Conservation (phyloP, 2,113 vertebrate species). For the Takifugu bimaculatus region DNA sequence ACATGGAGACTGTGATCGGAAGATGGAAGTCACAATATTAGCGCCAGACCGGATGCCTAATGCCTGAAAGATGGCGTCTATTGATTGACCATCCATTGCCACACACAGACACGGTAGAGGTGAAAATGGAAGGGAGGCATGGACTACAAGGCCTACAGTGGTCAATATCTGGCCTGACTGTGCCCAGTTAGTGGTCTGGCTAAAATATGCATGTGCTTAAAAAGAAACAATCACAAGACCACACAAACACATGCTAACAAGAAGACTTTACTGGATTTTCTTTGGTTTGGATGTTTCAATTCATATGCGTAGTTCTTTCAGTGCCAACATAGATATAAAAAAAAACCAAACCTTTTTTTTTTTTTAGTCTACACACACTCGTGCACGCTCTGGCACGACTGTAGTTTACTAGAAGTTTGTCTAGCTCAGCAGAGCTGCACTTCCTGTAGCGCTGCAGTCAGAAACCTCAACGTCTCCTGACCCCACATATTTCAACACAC, state of each 20-base stretch:
- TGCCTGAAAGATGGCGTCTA: conserved; percentile 2
- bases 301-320: conserved; percentile 15
- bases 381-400: conserved; percentile 4
- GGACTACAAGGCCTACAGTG: conserved; percentile 22
- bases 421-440: conserved; percentile 28
- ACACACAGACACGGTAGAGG: conserved; percentile 25
- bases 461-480: conserved; percentile 33
- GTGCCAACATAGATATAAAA: conserved; percentile 14
- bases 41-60: no score
- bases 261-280: conserved; percentile 32
- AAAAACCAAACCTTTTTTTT: conserved; percentile 2
- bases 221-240: conserved; percentile 2
- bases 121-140: conserved; percentile 36
- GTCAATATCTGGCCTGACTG: conserved; percentile 25
- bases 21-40: no score
- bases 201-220: conserved; percentile 14
- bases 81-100: conserved; percentile 16
- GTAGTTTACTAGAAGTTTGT: conserved; percentile 45
- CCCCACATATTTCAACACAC: conserved; percentile 15
- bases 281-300: conserved; percentile 36
- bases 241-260: neutral
- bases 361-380: neutral
- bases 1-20: no score
- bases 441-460: conserved; percentile 45
- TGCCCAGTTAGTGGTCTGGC: conserved; percentile 32